Evolutionary conservation across 1,140 invertebrate genomes (phyloP), one percentile per base, ranked within the genome.

Genomic region (Prorops nasuta): DNA sequence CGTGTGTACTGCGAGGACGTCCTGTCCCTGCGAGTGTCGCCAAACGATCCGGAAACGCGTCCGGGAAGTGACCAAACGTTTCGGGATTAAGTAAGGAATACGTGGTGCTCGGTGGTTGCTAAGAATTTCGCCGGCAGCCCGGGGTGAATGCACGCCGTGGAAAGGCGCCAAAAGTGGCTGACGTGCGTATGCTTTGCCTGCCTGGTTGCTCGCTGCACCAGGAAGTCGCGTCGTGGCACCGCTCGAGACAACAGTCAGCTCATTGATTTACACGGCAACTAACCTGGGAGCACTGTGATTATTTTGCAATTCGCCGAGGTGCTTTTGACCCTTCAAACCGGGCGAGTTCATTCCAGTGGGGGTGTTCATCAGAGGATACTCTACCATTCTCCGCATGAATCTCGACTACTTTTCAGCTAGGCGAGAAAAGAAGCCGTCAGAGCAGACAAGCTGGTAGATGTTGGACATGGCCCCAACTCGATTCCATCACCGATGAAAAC

Each of bases 241-340:
- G 21, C 14, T 28, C 19, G 12, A 3, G 18, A 19, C 37, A n/a
- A 8, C 9, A 10, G 15, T 35, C 34, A 8, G 15, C 7, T n/a
- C 6, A 10, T 35, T 35, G 24, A 4, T 35, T n/a, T 14, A 35
- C 14, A 10, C 9, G 6, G 3, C 15, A 6, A 9, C 34, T 10
- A 14, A 8, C 14, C 6, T 35, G 4, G 7, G 9, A 6, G 7
- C 34, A 4, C 34, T 14, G 9, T 9, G 9, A 65, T 70, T 70
- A 70, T 70, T 70, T 70, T 70, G 70, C 66, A 64, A 61, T 10
- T 28, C 24, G 24, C 24, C 4, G 4, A 10, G 70, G 70, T 72
- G 70, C 63, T 71, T 72, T 72, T 71, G 68, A 71, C 68, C 70
- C 68, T 67, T 60, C 60, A 55, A 49, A 59, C 58, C 55, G 70